These are phyloP conservation scores for Hafferia zeledoni DNA, from an alignment of 2,797 vertebrate species.

Conservation along the genomic window DNA sequence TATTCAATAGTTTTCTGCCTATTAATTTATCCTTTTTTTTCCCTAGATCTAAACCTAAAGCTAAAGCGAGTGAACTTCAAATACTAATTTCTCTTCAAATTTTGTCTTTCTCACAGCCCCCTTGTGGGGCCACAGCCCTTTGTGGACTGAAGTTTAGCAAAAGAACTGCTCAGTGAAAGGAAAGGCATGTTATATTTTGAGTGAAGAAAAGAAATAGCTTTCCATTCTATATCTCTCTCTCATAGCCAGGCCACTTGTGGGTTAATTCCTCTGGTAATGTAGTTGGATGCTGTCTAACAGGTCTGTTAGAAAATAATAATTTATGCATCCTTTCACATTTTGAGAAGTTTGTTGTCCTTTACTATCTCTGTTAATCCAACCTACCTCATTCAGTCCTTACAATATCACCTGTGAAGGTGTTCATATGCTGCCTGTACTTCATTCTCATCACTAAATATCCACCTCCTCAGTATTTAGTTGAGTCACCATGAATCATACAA, in stretches of 20 bases:
- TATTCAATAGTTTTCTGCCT: neutral
- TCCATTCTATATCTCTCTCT: neutral
- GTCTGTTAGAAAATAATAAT: neutral
- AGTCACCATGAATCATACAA: neutral
- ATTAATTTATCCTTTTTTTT: neutral
- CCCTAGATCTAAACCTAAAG: neutral
- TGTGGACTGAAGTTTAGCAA: neutral
- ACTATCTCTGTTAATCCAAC: neutral
- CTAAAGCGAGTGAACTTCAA: neutral
- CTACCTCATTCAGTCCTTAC: neutral
- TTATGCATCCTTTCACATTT: neutral
- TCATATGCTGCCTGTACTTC: neutral
- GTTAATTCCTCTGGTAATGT: neutral
- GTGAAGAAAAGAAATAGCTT: neutral
- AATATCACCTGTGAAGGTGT: neutral
- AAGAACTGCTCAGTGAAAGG: neutral
- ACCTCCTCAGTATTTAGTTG: slow-evolving; percentile 38
- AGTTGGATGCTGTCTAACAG: neutral
- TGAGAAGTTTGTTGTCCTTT: neutral
- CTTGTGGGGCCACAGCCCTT: neutral
- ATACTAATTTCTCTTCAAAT: neutral
- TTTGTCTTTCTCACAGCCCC: neutral
- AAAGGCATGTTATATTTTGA: neutral
- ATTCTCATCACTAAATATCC: neutral
- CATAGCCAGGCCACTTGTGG: neutral